phyloP scores from a whole-genome alignment of 2,113 vertebrate genomes.

The Xenopus laevis region DNA sequence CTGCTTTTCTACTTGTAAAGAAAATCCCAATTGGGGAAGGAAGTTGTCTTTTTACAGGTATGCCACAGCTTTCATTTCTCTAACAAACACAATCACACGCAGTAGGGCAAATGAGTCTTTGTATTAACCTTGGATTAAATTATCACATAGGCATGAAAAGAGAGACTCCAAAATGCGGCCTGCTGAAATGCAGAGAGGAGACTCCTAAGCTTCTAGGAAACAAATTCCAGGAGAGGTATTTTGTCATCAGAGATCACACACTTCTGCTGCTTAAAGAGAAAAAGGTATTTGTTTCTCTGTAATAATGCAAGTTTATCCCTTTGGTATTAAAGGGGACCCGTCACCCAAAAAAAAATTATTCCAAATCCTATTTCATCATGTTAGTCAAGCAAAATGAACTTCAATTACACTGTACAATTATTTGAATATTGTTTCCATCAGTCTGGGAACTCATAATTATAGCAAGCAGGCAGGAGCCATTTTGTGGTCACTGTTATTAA shows the following conservation, averaged over 20 bases:
- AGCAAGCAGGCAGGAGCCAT: too few relatives aligned
- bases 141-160: constrained; percentile 71
- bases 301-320: too few relatives aligned
- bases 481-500: too few relatives aligned
- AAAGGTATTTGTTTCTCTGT: constrained; percentile 65
- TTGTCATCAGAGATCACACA: constrained; percentile 79
- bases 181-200: constrained; percentile 86
- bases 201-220: constrained; percentile 84
- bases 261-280: constrained; percentile 92
- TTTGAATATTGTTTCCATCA: too few relatives aligned
- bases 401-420: too few relatives aligned
- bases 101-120: too few relatives aligned
- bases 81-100: too few relatives aligned
- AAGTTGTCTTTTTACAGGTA: constrained; percentile 87
- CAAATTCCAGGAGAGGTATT: constrained; percentile 90
- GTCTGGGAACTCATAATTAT: too few relatives aligned
- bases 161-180: constrained; percentile 81
- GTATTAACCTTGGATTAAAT: background rate
- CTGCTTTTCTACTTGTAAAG: constrained; percentile 85
- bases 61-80: background rate
- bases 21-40: constrained; percentile 79
- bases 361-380: too few relatives aligned
- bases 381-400: too few relatives aligned
- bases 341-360: too few relatives aligned
- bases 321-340: too few relatives aligned